Evolutionary conservation across 2,888 invertebrate genomes (phyloP).

Genomic region (Stictocephala bisonia): DNA sequence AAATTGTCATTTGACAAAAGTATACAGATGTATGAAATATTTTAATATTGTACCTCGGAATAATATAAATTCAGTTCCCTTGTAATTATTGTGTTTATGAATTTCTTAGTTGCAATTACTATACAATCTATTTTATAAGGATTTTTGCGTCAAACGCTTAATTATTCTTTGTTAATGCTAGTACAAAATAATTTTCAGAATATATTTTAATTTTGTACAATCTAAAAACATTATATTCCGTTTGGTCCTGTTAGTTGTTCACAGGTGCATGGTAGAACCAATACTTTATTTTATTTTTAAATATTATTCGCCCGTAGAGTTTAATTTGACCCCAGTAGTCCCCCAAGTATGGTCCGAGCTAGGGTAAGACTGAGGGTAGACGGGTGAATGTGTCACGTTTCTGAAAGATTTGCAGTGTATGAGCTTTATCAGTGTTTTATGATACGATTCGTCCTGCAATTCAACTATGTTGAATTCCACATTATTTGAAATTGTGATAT

Average conservation of each 20-base stretch:
- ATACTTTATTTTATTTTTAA: constrained; percentile 32
- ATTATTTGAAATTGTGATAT: constrained; percentile 45
- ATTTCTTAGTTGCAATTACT: no score
- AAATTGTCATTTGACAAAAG: no score
- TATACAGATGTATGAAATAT: no score
- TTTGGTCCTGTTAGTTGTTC: constrained; percentile 38
- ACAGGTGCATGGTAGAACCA: constrained; percentile 41
- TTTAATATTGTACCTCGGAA: no score
- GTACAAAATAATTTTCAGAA: no score
- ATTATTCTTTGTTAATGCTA: no score
- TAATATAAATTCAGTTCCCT: no score
- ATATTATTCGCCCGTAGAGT: constrained; percentile 21
- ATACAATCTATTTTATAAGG: no score
- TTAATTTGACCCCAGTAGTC: constrained; percentile 26
- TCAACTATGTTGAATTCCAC: constrained; percentile 27
- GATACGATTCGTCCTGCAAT: constrained; percentile 35
- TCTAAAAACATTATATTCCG: no score
- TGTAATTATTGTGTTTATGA: no score
- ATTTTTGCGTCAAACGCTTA: no score
- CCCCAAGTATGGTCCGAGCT: constrained; percentile 42
- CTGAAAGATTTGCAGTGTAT: neutral
- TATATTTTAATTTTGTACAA: no score
- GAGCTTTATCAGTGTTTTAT: constrained; percentile 20
- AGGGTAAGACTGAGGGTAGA: constrained; percentile 30
- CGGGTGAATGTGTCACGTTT: neutral